Evolutionary conservation across 2,797 vertebrate species (phyloP).

Genomic region (Ptychadena robeensis): DNA sequence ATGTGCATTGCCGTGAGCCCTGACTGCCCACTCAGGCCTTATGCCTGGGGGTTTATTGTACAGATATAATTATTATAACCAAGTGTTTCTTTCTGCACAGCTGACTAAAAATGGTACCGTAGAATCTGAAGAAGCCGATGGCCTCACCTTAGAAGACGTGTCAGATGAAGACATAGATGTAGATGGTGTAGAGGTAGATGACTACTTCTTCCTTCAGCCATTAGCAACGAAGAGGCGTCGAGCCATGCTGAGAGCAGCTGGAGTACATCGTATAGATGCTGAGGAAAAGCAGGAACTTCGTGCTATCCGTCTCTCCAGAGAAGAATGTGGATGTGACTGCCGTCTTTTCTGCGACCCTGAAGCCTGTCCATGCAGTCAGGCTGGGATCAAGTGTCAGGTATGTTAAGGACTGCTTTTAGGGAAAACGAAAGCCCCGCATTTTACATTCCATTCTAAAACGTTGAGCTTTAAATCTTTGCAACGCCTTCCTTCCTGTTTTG

Average conservation of each 20-base stretch:
- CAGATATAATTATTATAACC: not conserved
- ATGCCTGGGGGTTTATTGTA: not conserved
- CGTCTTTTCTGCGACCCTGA: slow-evolving; percentile 93
- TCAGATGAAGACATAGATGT: slow-evolving; percentile 93
- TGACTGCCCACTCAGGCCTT: not conserved
- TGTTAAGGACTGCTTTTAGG: not conserved
- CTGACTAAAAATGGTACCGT: slow-evolving; percentile 91
- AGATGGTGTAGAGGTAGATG: slow-evolving; percentile 90
- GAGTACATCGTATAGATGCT: slow-evolving; percentile 91
- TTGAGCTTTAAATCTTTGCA: not conserved
- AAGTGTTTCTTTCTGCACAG: slow-evolving; percentile 68
- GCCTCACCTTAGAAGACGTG: slow-evolving; percentile 90
- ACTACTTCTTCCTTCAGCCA: slow-evolving; percentile 94
- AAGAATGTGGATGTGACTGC: slow-evolving; percentile 94
- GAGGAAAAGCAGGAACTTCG: slow-evolving; percentile 92
- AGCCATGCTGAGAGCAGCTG: slow-evolving; percentile 88
- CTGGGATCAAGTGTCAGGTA: slow-evolving; percentile 95
- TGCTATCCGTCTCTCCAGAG: slow-evolving; percentile 91
- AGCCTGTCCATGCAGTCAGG: slow-evolving; percentile 93
- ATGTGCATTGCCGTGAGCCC: not conserved
- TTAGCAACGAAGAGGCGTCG: slow-evolving; percentile 90
- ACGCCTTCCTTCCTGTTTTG: not conserved
- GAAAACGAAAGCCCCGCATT: not conserved
- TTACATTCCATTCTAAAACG: no score
- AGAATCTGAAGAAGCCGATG: slow-evolving; percentile 88